Evolutionary conservation across 2,113 vertebrate genomes (phyloP).

Genomic region (Cricetomys ansorgei): DNA sequence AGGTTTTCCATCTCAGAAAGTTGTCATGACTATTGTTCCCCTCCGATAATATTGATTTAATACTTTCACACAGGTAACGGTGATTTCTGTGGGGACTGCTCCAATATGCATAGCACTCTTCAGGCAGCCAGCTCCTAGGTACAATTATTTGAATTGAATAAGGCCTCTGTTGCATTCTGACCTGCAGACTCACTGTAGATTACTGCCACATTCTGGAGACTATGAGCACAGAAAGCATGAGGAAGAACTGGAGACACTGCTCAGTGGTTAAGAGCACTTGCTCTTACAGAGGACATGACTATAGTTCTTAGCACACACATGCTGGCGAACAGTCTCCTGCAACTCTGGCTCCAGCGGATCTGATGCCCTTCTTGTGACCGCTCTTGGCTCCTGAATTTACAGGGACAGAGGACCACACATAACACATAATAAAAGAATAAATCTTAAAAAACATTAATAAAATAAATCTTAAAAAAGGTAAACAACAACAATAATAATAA

Average conservation of each 20-base stretch:
- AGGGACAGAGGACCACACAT: background rate
- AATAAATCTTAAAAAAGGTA: too few species aligned
- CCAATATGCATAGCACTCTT: background rate
- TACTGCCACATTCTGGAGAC: too few species aligned
- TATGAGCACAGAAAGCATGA: background rate
- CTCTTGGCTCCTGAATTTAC: background rate
- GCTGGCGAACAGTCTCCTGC: too few species aligned
- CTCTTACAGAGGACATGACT: background rate
- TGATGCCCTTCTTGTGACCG: background rate
- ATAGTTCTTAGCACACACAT: background rate
- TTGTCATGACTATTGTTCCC: too few species aligned
- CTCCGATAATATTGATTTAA: too few species aligned
- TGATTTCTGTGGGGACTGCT: background rate
- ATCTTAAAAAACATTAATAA: too few species aligned
- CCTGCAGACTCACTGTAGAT: background rate
- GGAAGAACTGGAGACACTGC: background rate
- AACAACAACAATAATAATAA: too few species aligned
- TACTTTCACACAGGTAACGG: too few species aligned
- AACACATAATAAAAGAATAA: background rate
- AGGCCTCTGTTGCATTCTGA: background rate
- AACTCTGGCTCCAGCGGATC: background rate
- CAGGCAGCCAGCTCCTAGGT: background rate
- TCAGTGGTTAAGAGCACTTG: background rate
- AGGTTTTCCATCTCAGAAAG: too few species aligned
- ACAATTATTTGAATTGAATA: background rate